Percentiles rank a stretch among this genome's conserved stretches.
These are phyloP conservation scores for Syngnathus scovelli DNA, from an alignment of 2,113 vertebrate genomes.

Conservation along the genomic window DNA sequence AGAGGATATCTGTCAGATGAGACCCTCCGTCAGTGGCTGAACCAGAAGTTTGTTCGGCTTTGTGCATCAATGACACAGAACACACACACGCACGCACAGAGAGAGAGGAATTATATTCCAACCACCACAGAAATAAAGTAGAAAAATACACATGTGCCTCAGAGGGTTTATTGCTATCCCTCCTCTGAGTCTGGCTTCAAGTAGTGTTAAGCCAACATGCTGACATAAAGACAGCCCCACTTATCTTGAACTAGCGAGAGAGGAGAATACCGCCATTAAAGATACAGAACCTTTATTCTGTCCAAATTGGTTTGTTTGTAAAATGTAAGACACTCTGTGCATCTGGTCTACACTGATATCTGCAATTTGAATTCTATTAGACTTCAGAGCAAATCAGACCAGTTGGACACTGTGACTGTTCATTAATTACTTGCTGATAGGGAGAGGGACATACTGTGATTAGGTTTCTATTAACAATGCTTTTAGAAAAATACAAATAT, in stretches of 20 bases:
- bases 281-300: background rate
- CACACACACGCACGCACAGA: background rate
- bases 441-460: conserved; percentile 1
- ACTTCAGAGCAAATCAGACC: background rate
- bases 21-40: background rate
- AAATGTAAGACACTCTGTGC: no score
- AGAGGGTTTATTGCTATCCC: background rate
- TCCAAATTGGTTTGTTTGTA: background rate
- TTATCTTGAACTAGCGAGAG: background rate
- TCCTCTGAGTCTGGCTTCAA: background rate
- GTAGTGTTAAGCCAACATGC: background rate
- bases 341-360: background rate
- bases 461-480: background rate
- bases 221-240: background rate
- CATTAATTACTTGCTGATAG: conserved; percentile 5
- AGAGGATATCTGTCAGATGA: background rate
- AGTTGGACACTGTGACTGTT: background rate
- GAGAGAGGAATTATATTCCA: background rate
- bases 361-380: background rate
- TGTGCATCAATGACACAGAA: background rate
- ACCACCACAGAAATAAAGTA: background rate
- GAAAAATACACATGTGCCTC: background rate
- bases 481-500: background rate
- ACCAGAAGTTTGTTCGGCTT: background rate
- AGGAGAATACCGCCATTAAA: background rate